A percentile compares a stretch with the other conserved stretches of the same genome.
These are phyloP conservation scores for Drosophila peninsularis DNA, from an alignment of 2,888 invertebrate species.

Conservation along the genomic window DNA sequence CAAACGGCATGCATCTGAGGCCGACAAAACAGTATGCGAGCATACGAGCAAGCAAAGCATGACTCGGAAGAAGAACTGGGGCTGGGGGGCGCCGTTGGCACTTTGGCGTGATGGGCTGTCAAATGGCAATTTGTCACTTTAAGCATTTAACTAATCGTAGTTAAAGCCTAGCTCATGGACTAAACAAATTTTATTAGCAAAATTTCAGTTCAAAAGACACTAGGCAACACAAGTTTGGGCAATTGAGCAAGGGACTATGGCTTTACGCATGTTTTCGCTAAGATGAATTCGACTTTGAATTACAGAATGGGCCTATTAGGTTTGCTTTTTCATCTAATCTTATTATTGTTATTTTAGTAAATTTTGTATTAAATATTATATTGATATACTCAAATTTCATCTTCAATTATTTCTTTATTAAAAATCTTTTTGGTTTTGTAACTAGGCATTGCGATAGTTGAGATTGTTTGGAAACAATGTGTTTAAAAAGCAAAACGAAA, in stretches of 20 bases:
- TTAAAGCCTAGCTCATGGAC: not conserved
- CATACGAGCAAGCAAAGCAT: not conserved
- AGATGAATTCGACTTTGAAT: too few relatives aligned
- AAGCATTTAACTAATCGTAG: conserved; percentile 11
- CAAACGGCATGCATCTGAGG: conserved; percentile 57
- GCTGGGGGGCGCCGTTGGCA: conserved; percentile 12
- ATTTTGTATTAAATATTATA: too few relatives aligned
- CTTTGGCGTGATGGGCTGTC: conserved; percentile 24
- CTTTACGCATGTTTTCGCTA: not conserved
- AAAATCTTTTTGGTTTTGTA: too few relatives aligned
- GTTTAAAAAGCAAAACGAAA: too few relatives aligned
- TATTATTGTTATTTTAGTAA: too few relatives aligned
- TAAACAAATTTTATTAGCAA: not conserved
- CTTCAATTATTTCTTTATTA: too few relatives aligned
- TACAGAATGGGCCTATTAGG: not conserved
- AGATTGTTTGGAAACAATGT: too few relatives aligned
- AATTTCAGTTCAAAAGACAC: not conserved
- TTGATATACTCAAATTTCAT: too few relatives aligned
- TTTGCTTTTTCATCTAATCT: too few relatives aligned
- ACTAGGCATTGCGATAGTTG: too few relatives aligned
- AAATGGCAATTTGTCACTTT: conserved; percentile 40
- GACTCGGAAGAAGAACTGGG: conserved; percentile 11
- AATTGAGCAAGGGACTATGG: not conserved
- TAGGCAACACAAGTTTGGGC: not conserved
- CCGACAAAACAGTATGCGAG: conserved; percentile 16